Base-by-base conservation (phyloP, 2,797 vertebrate genomes). In the Cyprinodon diabolis region DNA sequence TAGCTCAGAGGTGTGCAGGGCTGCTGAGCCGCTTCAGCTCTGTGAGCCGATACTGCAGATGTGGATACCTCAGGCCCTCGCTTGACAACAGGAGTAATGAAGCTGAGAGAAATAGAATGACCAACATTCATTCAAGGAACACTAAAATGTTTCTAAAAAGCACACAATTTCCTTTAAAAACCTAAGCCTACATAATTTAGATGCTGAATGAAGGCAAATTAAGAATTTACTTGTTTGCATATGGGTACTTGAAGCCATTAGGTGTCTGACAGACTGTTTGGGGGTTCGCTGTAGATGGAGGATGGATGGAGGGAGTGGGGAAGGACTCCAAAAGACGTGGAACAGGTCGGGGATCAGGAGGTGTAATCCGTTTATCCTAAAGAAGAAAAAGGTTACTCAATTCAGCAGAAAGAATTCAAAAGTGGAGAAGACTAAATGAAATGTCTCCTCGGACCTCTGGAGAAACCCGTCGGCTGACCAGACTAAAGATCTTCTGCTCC, bases 21-120 rank as follows among this genome's bases (percentile, higher is more conserved):
- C 63, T 92, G 89, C 69, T 84, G 93, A 78, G 72, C 11, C 0
- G 84, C 70, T 81, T 54, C 70, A 7, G 93, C 93, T 85, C 85
- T 90, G 76, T 94, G 95, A 9, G 95, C 90, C 74, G 95, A 94
- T 7, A 94, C 92, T 75, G 95, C 93, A 63, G 95, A 95, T 48
- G 93, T 87, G 1, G 92, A 78, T 47, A 91, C 82, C 55, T 90
- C 84, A 19, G 94, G 90, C 14, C 84, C 87, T 87, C 91, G 95
- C 87, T 95, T 97, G 51, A 96, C 87, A 66, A 97, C 90, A 21
- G 98, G 96, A 3, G 97, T 98, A 75, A 93, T 70, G 43, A 93
- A 93, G 84, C 94, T 95, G 80, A 69, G 43, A 40, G 40, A 48
- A 17, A 80, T 15, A 30, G 6, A 56, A 30, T 5, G 40, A 30